Conservation (phyloP, 2,113 vertebrate genomes). For the Agapornis roseicollis region DNA sequence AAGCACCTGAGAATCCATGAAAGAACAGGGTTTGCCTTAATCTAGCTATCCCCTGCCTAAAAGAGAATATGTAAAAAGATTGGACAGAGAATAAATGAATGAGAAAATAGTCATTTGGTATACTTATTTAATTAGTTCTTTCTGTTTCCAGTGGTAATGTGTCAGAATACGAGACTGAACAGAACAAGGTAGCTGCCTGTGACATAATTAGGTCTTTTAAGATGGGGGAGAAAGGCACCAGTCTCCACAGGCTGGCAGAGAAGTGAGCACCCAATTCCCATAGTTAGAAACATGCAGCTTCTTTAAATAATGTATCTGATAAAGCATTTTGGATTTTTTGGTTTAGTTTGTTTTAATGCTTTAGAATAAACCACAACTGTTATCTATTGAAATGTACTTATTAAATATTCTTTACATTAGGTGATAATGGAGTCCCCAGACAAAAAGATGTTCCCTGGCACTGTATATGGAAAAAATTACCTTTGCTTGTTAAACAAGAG, state of each 20-base stretch:
- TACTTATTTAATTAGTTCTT: slow-evolving; percentile 62
- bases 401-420: neutral
- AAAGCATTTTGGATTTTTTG: neutral
- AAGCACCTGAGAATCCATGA: neutral
- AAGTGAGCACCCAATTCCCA: slow-evolving; percentile 13
- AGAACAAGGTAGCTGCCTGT: slow-evolving; percentile 18
- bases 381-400: neutral
- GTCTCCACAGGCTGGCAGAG: neutral
- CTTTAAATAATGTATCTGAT: slow-evolving; percentile 37
- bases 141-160: slow-evolving; percentile 39
- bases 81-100: slow-evolving; percentile 30
- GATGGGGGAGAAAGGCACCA: slow-evolving; percentile 21
- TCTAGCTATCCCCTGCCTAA: neutral
- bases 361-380: neutral
- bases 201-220: slow-evolving; percentile 65
- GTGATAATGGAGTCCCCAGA: neutral
- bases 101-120: slow-evolving; percentile 12
- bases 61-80: neutral
- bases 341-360: neutral
- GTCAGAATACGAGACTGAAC: slow-evolving; percentile 1
- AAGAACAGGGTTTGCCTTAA: neutral
- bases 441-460: neutral
- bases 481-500: neutral
- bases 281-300: neutral
- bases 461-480: fast-evolving